Percentiles rank a stretch among this genome's conserved stretches.
These are phyloP conservation scores for Percopsis omiscomaycus DNA, from an alignment of 2,797 vertebrate species.

Conservation along the genomic window DNA sequence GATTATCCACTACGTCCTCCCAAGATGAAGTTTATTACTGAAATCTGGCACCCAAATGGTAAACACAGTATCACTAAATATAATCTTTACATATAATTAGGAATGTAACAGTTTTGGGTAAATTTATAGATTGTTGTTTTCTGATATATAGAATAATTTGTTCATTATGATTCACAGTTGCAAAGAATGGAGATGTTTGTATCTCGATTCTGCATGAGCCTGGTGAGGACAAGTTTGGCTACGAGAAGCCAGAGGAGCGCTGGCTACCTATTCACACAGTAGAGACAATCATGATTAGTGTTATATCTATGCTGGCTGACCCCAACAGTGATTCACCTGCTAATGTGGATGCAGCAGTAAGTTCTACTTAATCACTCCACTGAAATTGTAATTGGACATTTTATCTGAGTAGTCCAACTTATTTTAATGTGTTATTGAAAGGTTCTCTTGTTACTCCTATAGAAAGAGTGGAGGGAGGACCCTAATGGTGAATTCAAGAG, in stretches of 20 bases:
- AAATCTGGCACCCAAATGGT: slow-evolving; percentile 87
- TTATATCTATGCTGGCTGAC: slow-evolving; percentile 99
- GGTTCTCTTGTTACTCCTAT: slow-evolving; percentile 19
- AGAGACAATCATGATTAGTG: slow-evolving; percentile 99
- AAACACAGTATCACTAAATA: slow-evolving; percentile 25
- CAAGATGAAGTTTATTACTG: slow-evolving; percentile 85
- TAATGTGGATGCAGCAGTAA: slow-evolving; percentile 97
- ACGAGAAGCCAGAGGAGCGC: slow-evolving; percentile 98
- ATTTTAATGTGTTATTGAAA: slow-evolving; percentile 6
- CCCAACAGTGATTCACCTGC: slow-evolving; percentile 98
- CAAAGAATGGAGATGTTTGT: slow-evolving; percentile 99
- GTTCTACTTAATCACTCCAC: slow-evolving; percentile 37
- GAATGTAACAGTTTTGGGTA: background rate
- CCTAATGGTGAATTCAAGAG: slow-evolving; percentile 83
- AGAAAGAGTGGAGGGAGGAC: slow-evolving; percentile 86
- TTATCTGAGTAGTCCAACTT: background rate
- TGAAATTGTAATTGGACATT: background rate
- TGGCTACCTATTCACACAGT: slow-evolving; percentile 99
- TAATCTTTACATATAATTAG: background rate
- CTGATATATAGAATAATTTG: slow-evolving; percentile 3
- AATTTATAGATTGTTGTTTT: background rate
- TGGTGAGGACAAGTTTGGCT: slow-evolving; percentile 98
- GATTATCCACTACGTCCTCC: slow-evolving; percentile 84
- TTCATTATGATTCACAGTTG: slow-evolving; percentile 77
- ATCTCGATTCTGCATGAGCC: slow-evolving; percentile 99